These are phyloP conservation scores for Fissipunctia ypsillon DNA, from an alignment of 2,888 invertebrate genomes.

Conservation along the genomic window DNA sequence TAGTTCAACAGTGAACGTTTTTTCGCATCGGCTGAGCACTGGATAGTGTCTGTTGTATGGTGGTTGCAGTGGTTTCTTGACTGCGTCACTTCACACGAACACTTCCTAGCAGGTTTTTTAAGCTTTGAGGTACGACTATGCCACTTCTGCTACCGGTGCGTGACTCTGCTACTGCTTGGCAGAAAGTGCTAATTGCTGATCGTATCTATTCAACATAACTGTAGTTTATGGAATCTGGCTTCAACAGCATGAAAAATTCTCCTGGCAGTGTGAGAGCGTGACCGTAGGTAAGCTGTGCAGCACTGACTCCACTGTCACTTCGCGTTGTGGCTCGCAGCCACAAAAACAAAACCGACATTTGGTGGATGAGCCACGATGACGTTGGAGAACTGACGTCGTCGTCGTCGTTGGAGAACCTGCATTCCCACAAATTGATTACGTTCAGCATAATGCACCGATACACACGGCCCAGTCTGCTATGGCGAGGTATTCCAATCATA, in stretches of 20 bases:
- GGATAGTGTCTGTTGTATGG: conserved; percentile 38
- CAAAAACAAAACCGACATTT: too few relatives aligned
- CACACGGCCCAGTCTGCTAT: too few relatives aligned
- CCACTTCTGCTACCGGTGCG: background rate
- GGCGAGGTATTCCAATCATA: too few relatives aligned
- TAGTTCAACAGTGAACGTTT: conserved; percentile 29
- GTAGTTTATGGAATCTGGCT: background rate
- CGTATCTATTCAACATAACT: background rate
- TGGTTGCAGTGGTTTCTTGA: conserved; percentile 27
- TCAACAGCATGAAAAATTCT: background rate
- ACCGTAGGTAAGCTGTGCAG: conserved; percentile 36
- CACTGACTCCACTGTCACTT: conserved; percentile 27
- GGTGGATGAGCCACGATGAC: too few relatives aligned
- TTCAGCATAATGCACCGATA: too few relatives aligned
- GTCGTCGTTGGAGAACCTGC: too few relatives aligned
- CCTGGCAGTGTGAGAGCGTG: background rate
- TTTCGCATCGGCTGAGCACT: conserved; percentile 28
- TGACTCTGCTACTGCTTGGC: background rate
- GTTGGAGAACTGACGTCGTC: too few relatives aligned
- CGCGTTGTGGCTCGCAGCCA: conserved; percentile 34
- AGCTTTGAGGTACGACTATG: conserved; percentile 31
- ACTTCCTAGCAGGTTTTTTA: conserved; percentile 40
- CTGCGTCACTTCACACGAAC: conserved; percentile 42
- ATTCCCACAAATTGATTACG: too few relatives aligned
- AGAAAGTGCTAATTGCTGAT: background rate